These are phyloP conservation scores for Homarus americanus DNA, from an alignment of 1,140 invertebrate species.

Conservation along the genomic window DNA sequence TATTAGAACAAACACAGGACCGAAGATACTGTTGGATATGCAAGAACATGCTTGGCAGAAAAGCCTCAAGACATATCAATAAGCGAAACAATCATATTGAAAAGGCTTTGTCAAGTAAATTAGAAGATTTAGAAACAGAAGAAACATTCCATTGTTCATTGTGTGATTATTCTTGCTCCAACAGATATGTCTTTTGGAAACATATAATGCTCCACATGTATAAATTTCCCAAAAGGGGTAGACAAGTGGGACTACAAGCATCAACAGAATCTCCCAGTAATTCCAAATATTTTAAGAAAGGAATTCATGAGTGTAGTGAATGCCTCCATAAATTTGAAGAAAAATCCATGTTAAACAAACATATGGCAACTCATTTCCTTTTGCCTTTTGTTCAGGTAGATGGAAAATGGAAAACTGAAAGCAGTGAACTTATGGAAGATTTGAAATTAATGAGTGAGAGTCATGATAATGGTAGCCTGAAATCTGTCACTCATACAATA, in stretches of 20 bases:
- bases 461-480: not conserved
- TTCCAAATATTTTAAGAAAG: not conserved
- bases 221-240: not conserved
- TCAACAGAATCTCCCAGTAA: not conserved
- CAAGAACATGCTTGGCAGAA: slow-evolving; percentile 42
- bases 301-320: slow-evolving; percentile 19
- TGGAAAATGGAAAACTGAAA: not conserved
- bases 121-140: slow-evolving; percentile 18
- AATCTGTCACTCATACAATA: not conserved
- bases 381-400: slow-evolving; percentile 8
- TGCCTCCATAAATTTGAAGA: slow-evolving; percentile 39
- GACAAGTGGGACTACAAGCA: not conserved
- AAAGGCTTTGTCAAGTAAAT: slow-evolving; percentile 9
- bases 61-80: slow-evolving; percentile 12
- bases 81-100: slow-evolving; percentile 53
- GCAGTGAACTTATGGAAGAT: not conserved
- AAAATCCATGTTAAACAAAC: slow-evolving; percentile 7
- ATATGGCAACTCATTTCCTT: slow-evolving; percentile 55
- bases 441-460: not conserved
- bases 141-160: slow-evolving; percentile 38
- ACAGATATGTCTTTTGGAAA: slow-evolving; percentile 56
- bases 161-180: slow-evolving; percentile 39
- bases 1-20: slow-evolving; percentile 25
- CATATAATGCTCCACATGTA: slow-evolving; percentile 59
- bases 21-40: slow-evolving; percentile 54